Evolutionary conservation across 2,113 vertebrate genomes (phyloP).

Genomic region (Drymodes brunneopygia): DNA sequence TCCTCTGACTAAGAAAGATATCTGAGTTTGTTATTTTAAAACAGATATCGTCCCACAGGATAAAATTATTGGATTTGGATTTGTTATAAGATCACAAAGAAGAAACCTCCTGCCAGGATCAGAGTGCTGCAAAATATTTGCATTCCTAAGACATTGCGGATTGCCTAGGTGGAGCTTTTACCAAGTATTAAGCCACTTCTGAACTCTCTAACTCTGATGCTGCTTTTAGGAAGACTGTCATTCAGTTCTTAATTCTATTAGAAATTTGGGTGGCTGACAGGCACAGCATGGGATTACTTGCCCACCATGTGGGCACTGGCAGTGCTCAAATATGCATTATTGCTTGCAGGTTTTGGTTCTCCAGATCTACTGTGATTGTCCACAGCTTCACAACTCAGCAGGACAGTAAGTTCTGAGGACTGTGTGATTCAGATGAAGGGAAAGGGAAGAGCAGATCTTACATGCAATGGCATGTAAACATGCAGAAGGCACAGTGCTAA

Average conservation of each 20-base stretch:
- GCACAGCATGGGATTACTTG: background rate
- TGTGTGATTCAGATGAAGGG: accelerated
- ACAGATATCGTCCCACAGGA: background rate
- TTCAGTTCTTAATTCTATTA: background rate
- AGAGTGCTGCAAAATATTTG: conserved; percentile 4
- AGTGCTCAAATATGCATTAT: background rate
- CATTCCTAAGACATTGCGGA: background rate
- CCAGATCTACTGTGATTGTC: background rate
- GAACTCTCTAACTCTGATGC: background rate
- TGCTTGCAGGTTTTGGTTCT: background rate
- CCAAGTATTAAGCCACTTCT: background rate
- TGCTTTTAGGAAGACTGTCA: background rate
- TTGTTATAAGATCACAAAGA: background rate
- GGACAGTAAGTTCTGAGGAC: background rate
- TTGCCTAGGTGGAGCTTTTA: conserved; percentile 4
- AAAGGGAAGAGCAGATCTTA: background rate
- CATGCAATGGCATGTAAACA: accelerated
- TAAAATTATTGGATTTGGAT: background rate
- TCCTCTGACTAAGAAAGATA: background rate
- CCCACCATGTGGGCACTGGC: background rate
- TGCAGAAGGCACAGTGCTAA: background rate
- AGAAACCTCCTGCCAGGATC: background rate
- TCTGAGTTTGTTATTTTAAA: background rate
- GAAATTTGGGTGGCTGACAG: background rate
- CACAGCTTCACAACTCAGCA: background rate